Evolutionary conservation across 2,797 vertebrate genomes (phyloP), one percentile per base, ranked within the genome.

Genomic region (Arremon aurantiirostris): DNA sequence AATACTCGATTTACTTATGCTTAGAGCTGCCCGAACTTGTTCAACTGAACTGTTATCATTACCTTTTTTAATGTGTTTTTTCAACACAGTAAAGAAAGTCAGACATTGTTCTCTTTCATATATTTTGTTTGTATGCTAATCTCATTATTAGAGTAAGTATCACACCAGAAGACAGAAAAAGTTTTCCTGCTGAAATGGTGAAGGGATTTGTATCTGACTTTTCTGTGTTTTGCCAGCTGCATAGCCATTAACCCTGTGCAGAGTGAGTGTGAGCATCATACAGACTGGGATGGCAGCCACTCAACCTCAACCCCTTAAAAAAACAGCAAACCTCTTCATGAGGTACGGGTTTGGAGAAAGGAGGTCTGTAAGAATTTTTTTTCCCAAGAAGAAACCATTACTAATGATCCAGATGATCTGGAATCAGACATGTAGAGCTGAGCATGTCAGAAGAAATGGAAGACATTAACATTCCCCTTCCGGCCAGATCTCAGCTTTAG

Each of bases 391-490:
- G 39, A 93, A 85, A 79, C 6, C 22, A 50, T 46, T 91, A 76
- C 64, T 57, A 81, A 75, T 55, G 30, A 94, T 49, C 37, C 82
- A 75, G 53, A 71, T 77, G 44, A 91, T 37, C 7, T 56, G 47
- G n/a, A 87, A 89, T 88, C 76, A 90, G 56, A 82, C 44, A 49
- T 63, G 68, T 35, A 90, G 79, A 84, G 44, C 47, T 84, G 46
- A 79, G 49, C 22, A 28, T 8, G 61, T 63, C 82, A 75, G 41
- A 55, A 86, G 65, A 91, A 91, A 85, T 0, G 0, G 24, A 50
- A 80, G 50, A 80, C 19, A n/a, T 70, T 35, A 81, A 69, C 28
- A n/a, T 35, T 66, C 20, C 23, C 30, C 17, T 82, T 63, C 47
- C 3, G 2, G 56, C 10, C 70, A 72, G 69, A 65, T 39, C 49